phyloP scores from a whole-genome alignment of 2,113 vertebrate genomes.

The Sander vitreus region DNA sequence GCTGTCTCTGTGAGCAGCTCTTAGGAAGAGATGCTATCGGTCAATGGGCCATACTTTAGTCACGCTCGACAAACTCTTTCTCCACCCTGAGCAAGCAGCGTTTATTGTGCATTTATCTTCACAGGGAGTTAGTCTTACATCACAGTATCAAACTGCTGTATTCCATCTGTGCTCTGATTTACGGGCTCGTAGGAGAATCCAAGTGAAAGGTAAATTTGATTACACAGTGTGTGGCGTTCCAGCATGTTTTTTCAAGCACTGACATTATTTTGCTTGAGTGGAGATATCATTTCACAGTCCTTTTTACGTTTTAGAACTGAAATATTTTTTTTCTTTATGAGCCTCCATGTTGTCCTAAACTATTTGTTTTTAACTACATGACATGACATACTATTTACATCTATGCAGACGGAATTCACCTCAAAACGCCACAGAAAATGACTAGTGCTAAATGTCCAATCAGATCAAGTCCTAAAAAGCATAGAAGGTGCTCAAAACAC shows the following conservation, averaged over 20 bases:
- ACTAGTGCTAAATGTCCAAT: too few species aligned
- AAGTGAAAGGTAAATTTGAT: conserved; percentile 57
- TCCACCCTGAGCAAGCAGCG: conserved; percentile 51
- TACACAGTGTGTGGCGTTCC: conserved; percentile 13
- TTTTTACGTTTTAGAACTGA: neutral
- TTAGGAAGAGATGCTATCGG: conserved; percentile 74
- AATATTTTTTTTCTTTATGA: neutral
- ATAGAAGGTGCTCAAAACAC: neutral
- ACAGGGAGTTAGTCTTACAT: conserved; percentile 58
- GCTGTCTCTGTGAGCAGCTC: conserved; percentile 66
- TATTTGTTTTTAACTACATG: neutral
- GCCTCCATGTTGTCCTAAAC: neutral
- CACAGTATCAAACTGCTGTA: conserved; percentile 50
- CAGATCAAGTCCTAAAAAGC: neutral
- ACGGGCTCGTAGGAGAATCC: conserved; percentile 26
- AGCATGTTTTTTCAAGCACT: conserved; percentile 12
- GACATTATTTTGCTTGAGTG: conserved; percentile 16
- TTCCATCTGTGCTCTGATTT: conserved; percentile 65
- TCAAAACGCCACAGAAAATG: neutral
- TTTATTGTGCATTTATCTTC: conserved; percentile 67
- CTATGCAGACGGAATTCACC: neutral
- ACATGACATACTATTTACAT: neutral
- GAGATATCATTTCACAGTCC: neutral
- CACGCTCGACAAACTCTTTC: conserved; percentile 53
- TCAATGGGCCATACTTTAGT: conserved; percentile 70